These are phyloP conservation scores for Panzeria rudis DNA, from an alignment of 2,888 invertebrate genomes.

Conservation along the genomic window DNA sequence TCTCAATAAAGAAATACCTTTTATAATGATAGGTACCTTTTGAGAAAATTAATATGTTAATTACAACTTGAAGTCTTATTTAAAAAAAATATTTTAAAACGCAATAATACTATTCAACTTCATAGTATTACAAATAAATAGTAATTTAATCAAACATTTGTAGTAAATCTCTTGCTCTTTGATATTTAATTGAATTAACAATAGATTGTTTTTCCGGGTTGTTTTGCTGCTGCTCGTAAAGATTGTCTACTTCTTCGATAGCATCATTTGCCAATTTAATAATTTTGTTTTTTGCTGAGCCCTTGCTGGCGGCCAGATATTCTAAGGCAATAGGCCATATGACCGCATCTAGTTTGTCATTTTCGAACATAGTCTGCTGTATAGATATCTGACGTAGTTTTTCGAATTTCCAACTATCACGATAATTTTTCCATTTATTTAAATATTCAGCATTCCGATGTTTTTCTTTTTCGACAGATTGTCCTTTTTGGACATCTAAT, in stretches of 20 bases:
- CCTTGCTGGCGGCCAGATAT: constrained; percentile 89
- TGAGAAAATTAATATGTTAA: too few relatives aligned
- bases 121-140: background rate
- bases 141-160: constrained; percentile 79
- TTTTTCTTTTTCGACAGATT: constrained; percentile 85
- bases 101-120: background rate
- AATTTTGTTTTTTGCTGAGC: constrained; percentile 87
- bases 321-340: constrained; percentile 88
- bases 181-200: constrained; percentile 79
- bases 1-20: too few relatives aligned
- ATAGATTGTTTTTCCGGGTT: constrained; percentile 74
- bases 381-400: constrained; percentile 91
- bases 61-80: too few relatives aligned
- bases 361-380: constrained; percentile 88
- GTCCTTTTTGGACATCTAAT: constrained; percentile 85
- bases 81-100: background rate
- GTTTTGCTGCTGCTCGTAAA: constrained; percentile 74
- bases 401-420: constrained; percentile 91
- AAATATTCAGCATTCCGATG: constrained; percentile 88
- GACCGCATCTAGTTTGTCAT: constrained; percentile 85
- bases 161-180: constrained; percentile 81
- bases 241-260: constrained; percentile 86
- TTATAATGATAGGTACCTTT: too few relatives aligned
- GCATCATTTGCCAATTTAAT: constrained; percentile 87
- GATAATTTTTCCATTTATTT: constrained; percentile 89